Conservation (phyloP, 2,888 invertebrate genomes). For the Cryptocephalus primarius region DNA sequence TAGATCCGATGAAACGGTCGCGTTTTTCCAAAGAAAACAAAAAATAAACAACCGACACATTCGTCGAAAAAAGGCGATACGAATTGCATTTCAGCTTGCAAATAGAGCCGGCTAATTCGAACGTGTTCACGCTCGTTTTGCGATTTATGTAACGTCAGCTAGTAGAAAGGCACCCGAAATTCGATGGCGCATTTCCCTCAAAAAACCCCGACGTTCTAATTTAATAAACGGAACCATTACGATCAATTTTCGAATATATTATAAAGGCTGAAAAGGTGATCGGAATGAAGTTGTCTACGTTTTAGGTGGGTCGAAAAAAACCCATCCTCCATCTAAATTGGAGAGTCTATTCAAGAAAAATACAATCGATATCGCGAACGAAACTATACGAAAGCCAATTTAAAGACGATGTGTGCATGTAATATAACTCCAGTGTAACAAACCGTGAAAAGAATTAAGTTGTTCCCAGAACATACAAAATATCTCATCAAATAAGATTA, state of each 20-base stretch:
- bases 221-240: not conserved
- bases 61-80: too few species aligned
- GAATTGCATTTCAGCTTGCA: too few species aligned
- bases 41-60: too few species aligned
- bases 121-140: too few species aligned
- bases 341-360: constrained; percentile 9
- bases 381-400: constrained; percentile 3
- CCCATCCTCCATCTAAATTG: constrained; percentile 1
- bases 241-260: not conserved
- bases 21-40: too few species aligned
- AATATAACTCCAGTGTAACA: constrained; percentile 6
- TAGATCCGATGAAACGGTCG: too few species aligned
- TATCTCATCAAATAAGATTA: constrained; percentile 16
- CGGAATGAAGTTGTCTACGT: not conserved
- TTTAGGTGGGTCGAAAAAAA: not conserved
- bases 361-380: constrained; percentile 9
- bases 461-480: constrained; percentile 14
- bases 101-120: too few species aligned
- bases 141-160: too few species aligned
- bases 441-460: constrained; percentile 15
- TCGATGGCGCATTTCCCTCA: too few species aligned
- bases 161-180: too few species aligned
- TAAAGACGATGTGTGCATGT: constrained; percentile 7
- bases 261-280: not conserved
- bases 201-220: too few species aligned